Evolutionary conservation across 1,140 invertebrate genomes (phyloP).

Genomic region (Lordiphosa stackelbergi): DNA sequence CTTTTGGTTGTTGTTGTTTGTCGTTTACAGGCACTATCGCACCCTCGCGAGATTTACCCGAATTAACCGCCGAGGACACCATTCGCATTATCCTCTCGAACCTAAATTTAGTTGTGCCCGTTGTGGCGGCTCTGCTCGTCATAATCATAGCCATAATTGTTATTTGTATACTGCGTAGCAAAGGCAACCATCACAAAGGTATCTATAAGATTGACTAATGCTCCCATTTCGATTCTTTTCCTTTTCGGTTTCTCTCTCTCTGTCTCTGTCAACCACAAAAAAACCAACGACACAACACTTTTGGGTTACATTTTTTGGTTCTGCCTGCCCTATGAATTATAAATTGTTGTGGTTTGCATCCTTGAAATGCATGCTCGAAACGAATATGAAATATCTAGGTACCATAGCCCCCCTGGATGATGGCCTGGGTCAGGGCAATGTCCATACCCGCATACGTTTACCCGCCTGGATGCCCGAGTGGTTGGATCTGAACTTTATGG

Average conservation of each 20-base stretch:
- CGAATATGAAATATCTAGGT: conserved; percentile 75
- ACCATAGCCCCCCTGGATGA: conserved; percentile 87
- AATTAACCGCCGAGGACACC: conserved; percentile 87
- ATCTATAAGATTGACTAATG: conserved; percentile 72
- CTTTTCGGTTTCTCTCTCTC: conserved; percentile 66
- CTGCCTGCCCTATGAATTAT: not conserved
- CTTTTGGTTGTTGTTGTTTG: conserved; percentile 63
- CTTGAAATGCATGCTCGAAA: conserved; percentile 6
- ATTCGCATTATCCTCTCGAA: conserved; percentile 90
- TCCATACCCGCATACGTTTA: conserved; percentile 78
- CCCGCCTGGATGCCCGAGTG: conserved; percentile 90
- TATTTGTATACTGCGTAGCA: conserved; percentile 91
- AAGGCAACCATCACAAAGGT: conserved; percentile 91
- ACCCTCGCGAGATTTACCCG: conserved; percentile 90
- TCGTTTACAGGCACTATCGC: conserved; percentile 93
- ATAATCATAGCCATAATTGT: conserved; percentile 94
- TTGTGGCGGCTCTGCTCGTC: conserved; percentile 92
- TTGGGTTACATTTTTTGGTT: conserved; percentile 12
- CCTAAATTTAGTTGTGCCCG: conserved; percentile 95
- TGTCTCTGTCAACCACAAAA: conserved; percentile 23
- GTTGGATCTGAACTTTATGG: conserved; percentile 91
- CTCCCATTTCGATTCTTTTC: conserved; percentile 42
- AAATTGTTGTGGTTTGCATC: conserved; percentile 8
- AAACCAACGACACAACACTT: conserved; percentile 14
- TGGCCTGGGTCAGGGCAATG: conserved; percentile 78